phyloP scores from a whole-genome alignment of 2,797 vertebrate genomes.

The Muscicapa striata region DNA sequence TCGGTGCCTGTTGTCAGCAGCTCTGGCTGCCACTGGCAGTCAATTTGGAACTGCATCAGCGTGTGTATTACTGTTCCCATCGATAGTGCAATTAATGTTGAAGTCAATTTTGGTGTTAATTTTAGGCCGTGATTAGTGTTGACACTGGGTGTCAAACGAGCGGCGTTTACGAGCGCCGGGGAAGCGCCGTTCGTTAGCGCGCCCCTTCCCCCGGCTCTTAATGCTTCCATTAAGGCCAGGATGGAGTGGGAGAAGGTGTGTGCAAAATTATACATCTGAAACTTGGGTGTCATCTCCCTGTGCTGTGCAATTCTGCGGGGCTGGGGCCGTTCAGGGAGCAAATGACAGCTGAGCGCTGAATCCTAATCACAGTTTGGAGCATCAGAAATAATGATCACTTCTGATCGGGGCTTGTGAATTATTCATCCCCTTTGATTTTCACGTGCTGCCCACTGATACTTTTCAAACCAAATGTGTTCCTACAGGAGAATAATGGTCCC shows the following conservation, averaged over 20 bases:
- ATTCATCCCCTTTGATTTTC: conserved; percentile 81
- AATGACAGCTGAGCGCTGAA: conserved; percentile 77
- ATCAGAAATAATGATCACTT: conserved; percentile 83
- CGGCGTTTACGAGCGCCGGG: conserved; percentile 60
- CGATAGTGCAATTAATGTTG: conserved; percentile 78
- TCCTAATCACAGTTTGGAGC: conserved; percentile 81
- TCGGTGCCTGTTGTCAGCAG: conserved; percentile 25
- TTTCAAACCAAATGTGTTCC: conserved; percentile 82
- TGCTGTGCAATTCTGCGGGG: conserved; percentile 44
- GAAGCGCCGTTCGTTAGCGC: conserved; percentile 46
- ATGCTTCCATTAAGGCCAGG: conserved; percentile 57
- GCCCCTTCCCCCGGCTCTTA: conserved; percentile 50
- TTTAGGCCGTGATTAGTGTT: conserved; percentile 80
- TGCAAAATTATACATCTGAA: conserved; percentile 65
- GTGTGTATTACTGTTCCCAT: conserved; percentile 65
- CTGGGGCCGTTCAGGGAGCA: conserved; percentile 73
- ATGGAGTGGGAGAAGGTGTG: conserved; percentile 46
- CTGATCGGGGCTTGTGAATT: conserved; percentile 81
- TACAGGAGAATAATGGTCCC: conserved; percentile 82
- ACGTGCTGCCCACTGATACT: conserved; percentile 80
- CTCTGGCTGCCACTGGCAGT: conserved; percentile 42
- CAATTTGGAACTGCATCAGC: conserved; percentile 60
- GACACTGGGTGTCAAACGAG: conserved; percentile 74
- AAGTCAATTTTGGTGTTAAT: conserved; percentile 81
- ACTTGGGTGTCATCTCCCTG: conserved; percentile 21